phyloP scores from a whole-genome alignment of 1,140 invertebrate species.

The Bombus turneri region DNA sequence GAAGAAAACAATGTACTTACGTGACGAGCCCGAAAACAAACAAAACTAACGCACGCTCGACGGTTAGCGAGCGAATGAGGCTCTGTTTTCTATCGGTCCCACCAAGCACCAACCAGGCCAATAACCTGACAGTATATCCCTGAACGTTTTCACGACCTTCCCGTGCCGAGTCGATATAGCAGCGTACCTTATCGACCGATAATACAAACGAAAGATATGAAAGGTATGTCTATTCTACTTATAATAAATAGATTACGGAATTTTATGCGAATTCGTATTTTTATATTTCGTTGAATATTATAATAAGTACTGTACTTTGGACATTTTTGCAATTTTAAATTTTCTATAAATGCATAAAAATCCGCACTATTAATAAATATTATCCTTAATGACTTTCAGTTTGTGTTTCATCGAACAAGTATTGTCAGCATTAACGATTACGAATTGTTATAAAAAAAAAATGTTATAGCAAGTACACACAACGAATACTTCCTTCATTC shows the following conservation, averaged over 20 bases:
- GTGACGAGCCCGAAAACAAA: slow-evolving; percentile 25
- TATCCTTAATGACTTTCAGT: background rate
- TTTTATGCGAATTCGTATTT: background rate
- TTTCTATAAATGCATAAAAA: too few relatives aligned
- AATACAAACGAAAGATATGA: background rate
- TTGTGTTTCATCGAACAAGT: background rate
- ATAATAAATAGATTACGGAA: background rate
- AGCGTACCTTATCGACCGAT: slow-evolving; percentile 4
- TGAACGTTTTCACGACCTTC: slow-evolving; percentile 17
- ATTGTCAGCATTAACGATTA: background rate
- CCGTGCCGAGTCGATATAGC: background rate
- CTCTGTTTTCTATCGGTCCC: slow-evolving; percentile 25
- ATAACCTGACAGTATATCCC: slow-evolving; percentile 24
- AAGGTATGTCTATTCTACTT: background rate
- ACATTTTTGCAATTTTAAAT: too few relatives aligned
- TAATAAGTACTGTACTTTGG: too few relatives aligned
- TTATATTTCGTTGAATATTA: too few relatives aligned
- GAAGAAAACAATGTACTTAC: slow-evolving; percentile 3
- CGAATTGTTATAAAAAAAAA: background rate
- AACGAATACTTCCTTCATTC: background rate
- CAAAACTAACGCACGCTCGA: slow-evolving; percentile 39
- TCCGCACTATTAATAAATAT: background rate
- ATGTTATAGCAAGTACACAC: background rate
- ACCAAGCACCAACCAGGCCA: slow-evolving; percentile 22
- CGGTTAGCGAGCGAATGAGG: slow-evolving; percentile 49